These are phyloP conservation scores for Anseranas semipalmata DNA, from an alignment of 2,113 vertebrate genomes.

Conservation along the genomic window DNA sequence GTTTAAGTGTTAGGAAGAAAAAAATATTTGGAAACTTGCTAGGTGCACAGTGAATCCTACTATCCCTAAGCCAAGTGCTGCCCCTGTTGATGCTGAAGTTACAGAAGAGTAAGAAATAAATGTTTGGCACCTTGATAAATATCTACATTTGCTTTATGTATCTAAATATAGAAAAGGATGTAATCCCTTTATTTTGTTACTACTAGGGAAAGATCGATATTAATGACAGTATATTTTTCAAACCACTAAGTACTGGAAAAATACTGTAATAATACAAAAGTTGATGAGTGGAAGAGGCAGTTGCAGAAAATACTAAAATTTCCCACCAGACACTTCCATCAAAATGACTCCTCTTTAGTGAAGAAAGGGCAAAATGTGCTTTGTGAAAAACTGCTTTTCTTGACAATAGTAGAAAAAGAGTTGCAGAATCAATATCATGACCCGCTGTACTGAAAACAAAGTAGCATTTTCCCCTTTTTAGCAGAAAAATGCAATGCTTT, in stretches of 20 bases:
- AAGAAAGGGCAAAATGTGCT: neutral
- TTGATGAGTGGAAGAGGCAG: neutral
- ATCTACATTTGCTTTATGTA: neutral
- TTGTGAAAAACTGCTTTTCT: neutral
- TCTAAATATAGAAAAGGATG: neutral
- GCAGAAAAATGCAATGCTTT: neutral
- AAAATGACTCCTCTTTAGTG: neutral
- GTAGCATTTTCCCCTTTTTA: neutral
- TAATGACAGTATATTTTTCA: neutral
- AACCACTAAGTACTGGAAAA: neutral
- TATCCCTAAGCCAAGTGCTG: neutral
- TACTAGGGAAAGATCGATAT: neutral
- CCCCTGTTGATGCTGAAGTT: neutral
- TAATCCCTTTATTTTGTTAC: neutral
- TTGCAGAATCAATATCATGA: neutral
- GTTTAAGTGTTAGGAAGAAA: neutral
- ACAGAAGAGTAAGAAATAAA: neutral
- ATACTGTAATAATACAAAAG: neutral
- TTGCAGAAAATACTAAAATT: neutral
- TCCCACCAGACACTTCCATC: neutral
- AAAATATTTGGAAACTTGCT: neutral
- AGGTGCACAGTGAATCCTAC: neutral
- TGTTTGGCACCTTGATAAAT: neutral
- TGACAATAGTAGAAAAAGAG: neutral
- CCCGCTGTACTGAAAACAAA: neutral